These are phyloP conservation scores for Allolobophora icterica DNA, from an alignment of 2,888 invertebrate genomes.

Conservation along the genomic window DNA sequence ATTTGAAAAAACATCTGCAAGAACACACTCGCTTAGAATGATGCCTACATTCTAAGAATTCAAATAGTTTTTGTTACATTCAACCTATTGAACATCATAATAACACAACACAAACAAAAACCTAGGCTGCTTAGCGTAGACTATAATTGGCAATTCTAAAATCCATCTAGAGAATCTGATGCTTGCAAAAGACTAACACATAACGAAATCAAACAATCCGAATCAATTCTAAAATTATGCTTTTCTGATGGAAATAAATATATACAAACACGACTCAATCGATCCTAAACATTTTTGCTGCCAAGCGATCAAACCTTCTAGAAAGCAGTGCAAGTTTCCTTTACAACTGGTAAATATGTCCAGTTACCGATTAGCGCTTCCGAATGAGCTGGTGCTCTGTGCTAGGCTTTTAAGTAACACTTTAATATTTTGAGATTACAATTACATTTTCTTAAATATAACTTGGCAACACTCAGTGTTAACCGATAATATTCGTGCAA, in stretches of 20 bases:
- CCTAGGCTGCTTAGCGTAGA: neutral
- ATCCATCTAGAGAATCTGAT: neutral
- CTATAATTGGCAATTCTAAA: neutral
- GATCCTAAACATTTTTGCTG: neutral
- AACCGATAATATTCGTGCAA: neutral
- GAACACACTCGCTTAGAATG: neutral
- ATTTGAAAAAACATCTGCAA: neutral
- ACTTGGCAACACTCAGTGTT: neutral
- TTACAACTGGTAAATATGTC: too few relatives aligned
- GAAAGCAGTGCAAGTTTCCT: neutral
- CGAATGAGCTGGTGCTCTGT: too few relatives aligned
- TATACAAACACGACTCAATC: neutral
- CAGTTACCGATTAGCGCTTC: too few relatives aligned
- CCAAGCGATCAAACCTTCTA: neutral
- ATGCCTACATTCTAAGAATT: neutral
- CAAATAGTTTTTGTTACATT: constrained; percentile 8
- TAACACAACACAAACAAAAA: neutral
- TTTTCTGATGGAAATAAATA: neutral
- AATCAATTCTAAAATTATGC: neutral
- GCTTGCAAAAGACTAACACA: neutral
- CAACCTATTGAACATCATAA: neutral
- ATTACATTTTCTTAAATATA: neutral
- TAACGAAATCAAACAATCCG: neutral
- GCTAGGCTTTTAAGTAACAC: too few relatives aligned
- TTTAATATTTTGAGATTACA: too few relatives aligned